These are phyloP conservation scores for Dinomys branickii DNA, from an alignment of 2,113 vertebrate species.

Conservation along the genomic window DNA sequence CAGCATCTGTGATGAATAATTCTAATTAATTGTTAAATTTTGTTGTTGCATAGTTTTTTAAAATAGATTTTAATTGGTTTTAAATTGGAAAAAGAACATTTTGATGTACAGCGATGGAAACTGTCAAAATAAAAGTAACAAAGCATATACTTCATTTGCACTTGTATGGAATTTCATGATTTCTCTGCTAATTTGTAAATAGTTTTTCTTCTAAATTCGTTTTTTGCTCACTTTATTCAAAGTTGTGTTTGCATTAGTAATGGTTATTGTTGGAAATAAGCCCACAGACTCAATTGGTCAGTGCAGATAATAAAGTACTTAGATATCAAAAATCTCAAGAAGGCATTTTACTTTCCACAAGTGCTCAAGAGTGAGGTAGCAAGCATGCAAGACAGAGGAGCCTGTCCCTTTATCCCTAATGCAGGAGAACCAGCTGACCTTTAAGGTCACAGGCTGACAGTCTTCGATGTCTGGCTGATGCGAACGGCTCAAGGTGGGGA, in stretches of 20 bases:
- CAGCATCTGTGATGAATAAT: not conserved
- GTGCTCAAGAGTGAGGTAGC: not conserved
- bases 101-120: conserved; percentile 11
- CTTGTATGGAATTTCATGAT: not conserved
- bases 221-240: conserved; percentile 27
- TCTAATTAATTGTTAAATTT: conserved; percentile 46
- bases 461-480: too few relatives aligned
- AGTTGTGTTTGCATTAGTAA: not conserved
- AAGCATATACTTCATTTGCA: not conserved
- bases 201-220: not conserved
- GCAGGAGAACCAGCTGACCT: not conserved
- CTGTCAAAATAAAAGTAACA: conserved; percentile 57
- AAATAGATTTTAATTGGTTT: conserved; percentile 61
- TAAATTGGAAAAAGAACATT: conserved; percentile 41
- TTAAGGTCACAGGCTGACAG: too few relatives aligned
- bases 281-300: not conserved
- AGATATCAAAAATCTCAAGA: not conserved
- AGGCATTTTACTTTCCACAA: not conserved
- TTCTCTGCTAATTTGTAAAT: conserved; percentile 2
- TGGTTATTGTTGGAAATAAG: not conserved
- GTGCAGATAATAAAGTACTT: not conserved
- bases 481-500: too few relatives aligned
- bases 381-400: not conserved
- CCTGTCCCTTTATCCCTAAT: not conserved
- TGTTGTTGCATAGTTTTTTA: not conserved